Evolutionary conservation across 2,113 vertebrate genomes (phyloP), one percentile per base, ranked within the genome.

Genomic region (Aphelocoma coerulescens): DNA sequence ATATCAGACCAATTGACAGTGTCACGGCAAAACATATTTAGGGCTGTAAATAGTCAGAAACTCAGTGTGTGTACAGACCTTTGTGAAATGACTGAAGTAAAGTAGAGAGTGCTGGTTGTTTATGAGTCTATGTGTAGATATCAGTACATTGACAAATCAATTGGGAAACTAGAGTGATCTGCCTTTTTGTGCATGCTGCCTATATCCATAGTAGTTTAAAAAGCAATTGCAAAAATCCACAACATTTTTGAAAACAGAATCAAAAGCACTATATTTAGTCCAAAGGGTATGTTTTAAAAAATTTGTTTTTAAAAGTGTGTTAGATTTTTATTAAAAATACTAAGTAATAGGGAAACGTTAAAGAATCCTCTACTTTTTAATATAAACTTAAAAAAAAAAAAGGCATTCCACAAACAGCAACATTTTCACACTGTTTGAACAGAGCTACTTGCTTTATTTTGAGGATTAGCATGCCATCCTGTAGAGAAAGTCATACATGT

Each of bases 291-390:
- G 4, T 72, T 24, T 65, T 20, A 7, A 67, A 85, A 88, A 88
- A 26, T 19, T 41, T 0, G 5, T 3, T n/a, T 61, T 41, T 43
- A 30, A 28, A 73, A 67, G 4, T 6, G 1, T 52, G 14, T 14
- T 89, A 61, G 6, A 51, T 81, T 89, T 81, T 73, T 7, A 54
- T 84, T 55, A 67, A 71, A 81, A 87, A 37, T 58, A 28, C 20
- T 30, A 32, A 65, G 4, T 28, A 66, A 28, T 26, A n/a, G 16
- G 4, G 9, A 85, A 72, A 48, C 43, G 1, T 37, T 63, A 44
- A 76, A 62, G 1, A 37, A 19, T 27, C 4, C 1, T 55, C 14
- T 58, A 24, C 2, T 81, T 89, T 76, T 89, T 74, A 39, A 43
- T 18, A 77, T 41, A n/a, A 63, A 85, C 5, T 43, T 33, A 19